Conservation (phyloP, 2,113 vertebrate species). For the Atractosteus spatula region DNA sequence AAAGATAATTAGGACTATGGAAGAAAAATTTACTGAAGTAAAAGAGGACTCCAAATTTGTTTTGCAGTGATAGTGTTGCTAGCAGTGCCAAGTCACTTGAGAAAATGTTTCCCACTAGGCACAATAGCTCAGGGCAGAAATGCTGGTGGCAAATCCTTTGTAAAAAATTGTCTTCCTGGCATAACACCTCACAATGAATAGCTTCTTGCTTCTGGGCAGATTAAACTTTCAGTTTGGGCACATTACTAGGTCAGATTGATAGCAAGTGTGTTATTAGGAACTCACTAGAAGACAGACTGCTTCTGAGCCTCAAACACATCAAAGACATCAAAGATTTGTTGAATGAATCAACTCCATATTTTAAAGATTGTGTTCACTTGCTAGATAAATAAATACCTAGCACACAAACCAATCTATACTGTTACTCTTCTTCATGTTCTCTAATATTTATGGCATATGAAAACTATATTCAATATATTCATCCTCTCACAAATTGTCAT, state of each 20-base stretch:
- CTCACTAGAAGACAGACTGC: background rate
- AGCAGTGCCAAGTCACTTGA: slow-evolving; percentile 47
- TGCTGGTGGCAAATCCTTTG: slow-evolving; percentile 38
- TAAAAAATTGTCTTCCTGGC: slow-evolving; percentile 41
- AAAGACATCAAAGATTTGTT: background rate
- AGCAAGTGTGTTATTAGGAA: slow-evolving; percentile 8
- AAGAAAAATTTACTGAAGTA: slow-evolving; percentile 17
- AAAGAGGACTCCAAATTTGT: background rate
- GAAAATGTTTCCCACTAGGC: slow-evolving; percentile 50
- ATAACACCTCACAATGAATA: slow-evolving; percentile 15
- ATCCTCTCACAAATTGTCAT: too few species aligned
- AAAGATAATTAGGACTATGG: slow-evolving; percentile 61
- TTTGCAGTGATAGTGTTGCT: background rate
- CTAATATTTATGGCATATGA: too few species aligned
- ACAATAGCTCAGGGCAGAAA: slow-evolving; percentile 47
- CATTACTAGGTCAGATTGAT: slow-evolving; percentile 2
- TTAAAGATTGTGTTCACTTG: background rate
- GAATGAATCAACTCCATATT: background rate
- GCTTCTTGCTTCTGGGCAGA: slow-evolving; percentile 17
- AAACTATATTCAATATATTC: too few species aligned
- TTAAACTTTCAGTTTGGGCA: background rate
- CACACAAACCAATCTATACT: too few species aligned
- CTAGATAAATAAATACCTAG: background rate
- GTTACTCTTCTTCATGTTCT: too few species aligned
- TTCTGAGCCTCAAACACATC: background rate